A percentile compares a stretch with the other conserved stretches of the same genome.
Evolutionary conservation across 2,113 vertebrate genomes (phyloP).

Genomic region (Pleuronectes platessa): DNA sequence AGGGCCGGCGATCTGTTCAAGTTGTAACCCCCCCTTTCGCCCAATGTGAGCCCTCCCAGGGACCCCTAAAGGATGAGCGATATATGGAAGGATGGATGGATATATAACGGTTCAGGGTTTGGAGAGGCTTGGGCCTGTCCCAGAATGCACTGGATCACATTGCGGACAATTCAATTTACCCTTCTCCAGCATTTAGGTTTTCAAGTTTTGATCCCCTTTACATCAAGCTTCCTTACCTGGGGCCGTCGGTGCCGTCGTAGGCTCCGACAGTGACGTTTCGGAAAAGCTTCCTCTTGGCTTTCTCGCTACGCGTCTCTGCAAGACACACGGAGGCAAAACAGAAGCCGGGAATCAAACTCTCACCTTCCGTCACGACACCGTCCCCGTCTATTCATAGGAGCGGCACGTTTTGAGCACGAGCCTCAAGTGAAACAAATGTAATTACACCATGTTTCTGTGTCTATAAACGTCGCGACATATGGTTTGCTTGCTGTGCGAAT

Average conservation of each 20-base stretch:
- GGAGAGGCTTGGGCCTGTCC: not conserved
- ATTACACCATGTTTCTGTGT: slow-evolving; percentile 47
- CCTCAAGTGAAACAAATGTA: slow-evolving; percentile 29
- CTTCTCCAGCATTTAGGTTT: too few species aligned
- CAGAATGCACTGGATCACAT: not conserved
- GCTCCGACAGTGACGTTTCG: slow-evolving; percentile 95
- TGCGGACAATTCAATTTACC: not conserved
- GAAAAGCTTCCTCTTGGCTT: slow-evolving; percentile 91
- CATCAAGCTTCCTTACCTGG: slow-evolving; percentile 81
- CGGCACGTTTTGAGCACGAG: slow-evolving; percentile 12
- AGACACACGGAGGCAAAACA: slow-evolving; percentile 50
- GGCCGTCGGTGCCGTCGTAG: slow-evolving; percentile 90
- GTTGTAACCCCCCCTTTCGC: not conserved
- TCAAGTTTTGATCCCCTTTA: not conserved
- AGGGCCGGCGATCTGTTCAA: not conserved
- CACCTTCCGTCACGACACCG: slow-evolving; percentile 36
- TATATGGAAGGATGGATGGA: not conserved
- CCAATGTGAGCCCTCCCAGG: not conserved
- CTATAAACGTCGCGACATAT: slow-evolving; percentile 10
- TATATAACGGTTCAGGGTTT: not conserved
- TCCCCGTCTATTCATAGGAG: slow-evolving; percentile 33
- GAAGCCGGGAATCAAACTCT: slow-evolving; percentile 30
- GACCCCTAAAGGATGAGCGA: not conserved
- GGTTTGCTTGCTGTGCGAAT: slow-evolving; percentile 25
- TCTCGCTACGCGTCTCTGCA: slow-evolving; percentile 91